A percentile compares a stretch with the other conserved stretches of the same genome.
These are phyloP conservation scores for Cliona cf. orientalis DNA, from an alignment of 37 sponge, comb jelly and placozoan species.

Conservation along the genomic window DNA sequence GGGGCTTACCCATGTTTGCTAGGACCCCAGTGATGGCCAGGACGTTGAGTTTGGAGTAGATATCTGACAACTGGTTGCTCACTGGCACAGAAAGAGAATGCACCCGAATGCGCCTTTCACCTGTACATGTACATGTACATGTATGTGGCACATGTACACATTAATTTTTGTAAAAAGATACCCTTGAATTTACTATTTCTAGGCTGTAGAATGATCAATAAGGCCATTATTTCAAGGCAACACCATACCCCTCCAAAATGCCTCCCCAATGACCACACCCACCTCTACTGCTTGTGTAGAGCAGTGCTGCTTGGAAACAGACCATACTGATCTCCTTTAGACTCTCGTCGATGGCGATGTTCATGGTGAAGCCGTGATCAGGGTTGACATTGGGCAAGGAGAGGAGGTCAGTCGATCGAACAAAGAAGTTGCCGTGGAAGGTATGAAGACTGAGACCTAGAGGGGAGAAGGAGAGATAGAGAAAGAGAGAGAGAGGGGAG, in stretches of 20 bases:
- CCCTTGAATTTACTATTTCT: too few relatives aligned
- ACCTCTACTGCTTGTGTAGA: conserved; percentile 90
- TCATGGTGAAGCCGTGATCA: conserved; percentile 88
- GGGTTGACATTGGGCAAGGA: conserved; percentile 96
- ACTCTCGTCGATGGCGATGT: conserved; percentile 91
- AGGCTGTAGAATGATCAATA: too few relatives aligned
- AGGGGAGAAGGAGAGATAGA: conserved; percentile 3
- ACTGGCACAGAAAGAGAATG: conserved; percentile 92
- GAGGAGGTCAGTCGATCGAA: conserved; percentile 95
- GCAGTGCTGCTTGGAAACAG: conserved; percentile 93
- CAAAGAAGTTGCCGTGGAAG: conserved; percentile 98
- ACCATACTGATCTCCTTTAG: conserved; percentile 82
- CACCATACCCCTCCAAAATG: too few relatives aligned
- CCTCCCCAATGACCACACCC: too few relatives aligned
- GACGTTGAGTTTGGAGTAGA: conserved; percentile 84
- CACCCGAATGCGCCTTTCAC: conserved; percentile 94
- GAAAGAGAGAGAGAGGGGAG: conserved; percentile 18
- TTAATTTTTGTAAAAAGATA: too few relatives aligned
- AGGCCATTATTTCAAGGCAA: too few relatives aligned
- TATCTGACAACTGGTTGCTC: conserved; percentile 63
- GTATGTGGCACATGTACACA: too few relatives aligned
- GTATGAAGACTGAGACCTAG: conserved; percentile 91
- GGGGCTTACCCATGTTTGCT: conserved; percentile 91
- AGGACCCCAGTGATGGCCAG: conserved; percentile 75
- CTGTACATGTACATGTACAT: conserved; percentile 54